Evolutionary conservation across 92 coral and sea anemone genomes (phyloP), one percentile per base, ranked within the genome.

Genomic region (Actinostola sp.): DNA sequence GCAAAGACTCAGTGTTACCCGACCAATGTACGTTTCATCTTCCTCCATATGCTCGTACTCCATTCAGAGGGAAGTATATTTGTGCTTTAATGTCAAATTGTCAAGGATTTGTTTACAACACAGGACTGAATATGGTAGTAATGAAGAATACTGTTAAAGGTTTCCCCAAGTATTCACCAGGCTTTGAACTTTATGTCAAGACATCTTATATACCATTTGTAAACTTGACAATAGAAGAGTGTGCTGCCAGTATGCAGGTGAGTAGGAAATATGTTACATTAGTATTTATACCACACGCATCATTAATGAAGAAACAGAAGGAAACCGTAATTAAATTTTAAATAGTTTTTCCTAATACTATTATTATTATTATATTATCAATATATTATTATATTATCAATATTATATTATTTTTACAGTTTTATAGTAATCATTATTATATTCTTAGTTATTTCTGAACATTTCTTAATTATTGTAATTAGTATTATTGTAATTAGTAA

Each of bases 91-190:
- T 74, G 51, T 51, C 65, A 12, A 23, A 34, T n/a, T 82, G 88
- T 60, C 63, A 58, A 35, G 88, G 88, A 30, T 82, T 74, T 73
- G 82, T 82, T 11, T 63, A 64, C 23, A 82, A 82, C 51, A 49
- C 72, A 20, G 88, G 88, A 21, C 52, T 53, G 10, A 75, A 75
- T 36, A 30, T 73, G 31, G 66, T 75, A 0, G 61, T 73, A 14
- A 31, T 82, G 45, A 82, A 82, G 35, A 49, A 48, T 21, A 49
- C 23, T n/a, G 54, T 82, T n/a, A 46, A 41, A 46, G 88, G 88
- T 7, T 16, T 30, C 38, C 57, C 68, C 28, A 67, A 43, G 48
- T 82, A 73, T 53, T 66, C 88, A 6, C 72, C 71, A 1, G 88
- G 88, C 8, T 36, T 75, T 33, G 72, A 67, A 20, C 24, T 75